Base-by-base conservation (phyloP, 1,140 invertebrate genomes). In the Panagrolaimus sp. region DNA sequence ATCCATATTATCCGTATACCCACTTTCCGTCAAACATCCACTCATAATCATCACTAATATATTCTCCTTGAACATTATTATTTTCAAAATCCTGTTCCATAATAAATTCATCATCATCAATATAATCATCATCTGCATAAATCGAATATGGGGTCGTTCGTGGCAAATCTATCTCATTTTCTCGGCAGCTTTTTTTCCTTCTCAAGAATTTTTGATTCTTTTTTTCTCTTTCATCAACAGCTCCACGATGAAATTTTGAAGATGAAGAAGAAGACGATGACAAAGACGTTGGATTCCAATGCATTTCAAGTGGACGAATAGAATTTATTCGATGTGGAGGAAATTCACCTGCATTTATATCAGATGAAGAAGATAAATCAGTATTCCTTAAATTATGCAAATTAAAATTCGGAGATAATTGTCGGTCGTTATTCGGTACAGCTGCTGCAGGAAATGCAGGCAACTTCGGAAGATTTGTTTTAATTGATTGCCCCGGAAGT, bases 221-320 rank as follows among this genome's bases (percentile, higher is more conserved):
- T 21, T 58, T 58, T n/a, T 58, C 52, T 10, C 52, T 21, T 58
- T 58, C 52, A 58, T 58, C 52, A 28, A 58, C 52, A 12, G 52
- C 52, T 28, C 28, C 28, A 21, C 52, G 32, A 4, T 38, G 32
- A 38, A 38, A 38, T 38, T 38, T 38, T 38, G 32, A 38, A 38
- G 32, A n/a, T n/a, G n/a, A 38, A 38, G 32, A 38, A 38, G 32
- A 2, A 38, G 2, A 2, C 14, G 8, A 21, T 10, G 52, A 21
- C 5, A 10, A 21, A 9, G 52, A 21, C 21, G 52, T 12, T 4
- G 52, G 52, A 28, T 28, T 58, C 52, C 52, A 58, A 58, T 58
- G 21, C 52, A 58, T 58, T 12, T 21, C 28, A 4, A 28, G 12
- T 5, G 52, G 52, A 17, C 52, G 52, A 28, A 58, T 58, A 21